Conservation (phyloP, 2,888 invertebrate genomes). For the Theodoxus fluviatilis region DNA sequence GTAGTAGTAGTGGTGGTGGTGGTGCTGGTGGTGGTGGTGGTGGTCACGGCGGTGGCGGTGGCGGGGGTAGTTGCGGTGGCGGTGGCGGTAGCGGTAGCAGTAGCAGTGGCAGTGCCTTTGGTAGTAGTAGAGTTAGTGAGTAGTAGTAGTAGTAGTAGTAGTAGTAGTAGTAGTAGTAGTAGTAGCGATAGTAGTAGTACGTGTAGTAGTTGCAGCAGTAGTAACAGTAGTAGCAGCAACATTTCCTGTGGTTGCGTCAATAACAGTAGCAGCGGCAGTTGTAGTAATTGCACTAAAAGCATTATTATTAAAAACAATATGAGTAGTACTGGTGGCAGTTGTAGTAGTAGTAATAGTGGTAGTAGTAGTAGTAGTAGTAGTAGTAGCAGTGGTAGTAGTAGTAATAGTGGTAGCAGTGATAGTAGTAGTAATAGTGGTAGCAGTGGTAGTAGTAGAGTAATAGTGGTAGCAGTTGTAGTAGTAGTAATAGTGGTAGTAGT, state of each 20-base stretch:
- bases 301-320: conserved; percentile 2
- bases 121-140: neutral
- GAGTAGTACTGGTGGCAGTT: conserved; percentile 13
- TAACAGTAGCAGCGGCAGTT: neutral
- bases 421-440: conserved; percentile 11
- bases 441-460: no score
- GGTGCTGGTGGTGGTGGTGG: neutral
- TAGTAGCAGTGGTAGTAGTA: conserved; percentile 21
- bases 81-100: neutral
- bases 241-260: neutral
- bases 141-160: neutral
- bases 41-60: neutral
- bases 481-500: no score
- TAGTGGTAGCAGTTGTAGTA: no score
- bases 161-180: neutral
- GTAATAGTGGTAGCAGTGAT: conserved; percentile 16
- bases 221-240: no score
- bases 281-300: conserved; percentile 1
- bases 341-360: conserved; percentile 17
- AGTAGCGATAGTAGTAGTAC: neutral
- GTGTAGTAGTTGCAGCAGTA: no score
- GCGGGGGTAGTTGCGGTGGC: neutral
- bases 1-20: neutral
- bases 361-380: conserved; percentile 20
- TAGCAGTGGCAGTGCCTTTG: neutral